Evolutionary conservation across 2,113 vertebrate genomes (phyloP), one percentile per base, ranked within the genome.

Genomic region (Pangasianodon gigas): DNA sequence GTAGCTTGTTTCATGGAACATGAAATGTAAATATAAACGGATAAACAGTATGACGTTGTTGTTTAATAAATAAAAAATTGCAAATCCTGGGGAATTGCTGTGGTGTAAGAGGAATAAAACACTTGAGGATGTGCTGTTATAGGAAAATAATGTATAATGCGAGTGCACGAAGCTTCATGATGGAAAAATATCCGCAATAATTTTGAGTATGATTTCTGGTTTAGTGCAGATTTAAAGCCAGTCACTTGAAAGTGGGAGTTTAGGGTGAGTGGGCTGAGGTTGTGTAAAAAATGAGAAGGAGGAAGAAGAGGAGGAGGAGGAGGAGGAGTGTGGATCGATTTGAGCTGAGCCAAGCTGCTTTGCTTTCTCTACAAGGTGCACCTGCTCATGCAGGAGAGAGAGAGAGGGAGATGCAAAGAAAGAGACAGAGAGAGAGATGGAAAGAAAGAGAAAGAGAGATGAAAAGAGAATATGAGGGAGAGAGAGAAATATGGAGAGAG

Each of bases 321-420:
- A 83, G 54, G 32, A 80, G 54, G n/a, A 46, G 67, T 90, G 89
- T 91, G 46, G 62, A 94, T 92, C 90, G 91, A 88, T 91, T 89
- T 65, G 90, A 89, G 91, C 89, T 75, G 75, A 19, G 89, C 91
- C 37, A 44, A 60, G 54, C 54, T 87, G 90, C 91, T 91, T 86
- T 85, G 88, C 93, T 92, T 91, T 92, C 89, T 52, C 67, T 90
- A 87, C 84, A 91, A 92, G 91, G 92, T 92, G 90, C 89, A 92
- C 92, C 92, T 94, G 94, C 90, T 94, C 94, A 95, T 92, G 92
- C 2, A 75, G 94, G 91, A 92, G 93, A 46, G 41, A 77, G 67
- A 87, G 41, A 67, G 58, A 79, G 71, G 67, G 44, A 52, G 58
- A 37, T 37, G 37, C 37, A 37, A 37, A 37, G 37, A 37, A 37